Evolutionary conservation across 2,113 vertebrate species (phyloP), one percentile per base, ranked within the genome.

Genomic region (Ceyx melanurus): DNA sequence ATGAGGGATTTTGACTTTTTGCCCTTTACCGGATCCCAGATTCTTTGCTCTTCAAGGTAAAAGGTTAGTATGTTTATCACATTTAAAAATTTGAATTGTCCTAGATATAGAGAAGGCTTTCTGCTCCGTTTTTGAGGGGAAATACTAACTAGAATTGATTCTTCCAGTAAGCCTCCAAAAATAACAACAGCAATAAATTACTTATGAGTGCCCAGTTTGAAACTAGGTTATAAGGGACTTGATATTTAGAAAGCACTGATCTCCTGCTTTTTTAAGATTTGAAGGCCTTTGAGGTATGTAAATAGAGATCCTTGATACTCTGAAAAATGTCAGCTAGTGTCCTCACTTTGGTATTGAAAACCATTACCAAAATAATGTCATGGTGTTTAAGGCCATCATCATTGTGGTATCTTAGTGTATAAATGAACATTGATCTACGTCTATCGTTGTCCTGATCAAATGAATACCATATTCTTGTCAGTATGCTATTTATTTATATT

Each of bases 141-240:
- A 71, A 50, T 57, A 33, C 25, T 65, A 77, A 70, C 35, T 65
- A 42, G 37, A 66, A 61, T 72, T 57, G 67, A 50, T 72, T 66
- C 81, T 95, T 93, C 66, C 68, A 86, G 60, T 76, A 88, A 91
- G 33, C 48, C 67, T 91, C 66, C 48, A 74, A 90, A 90, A 95
- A 86, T 83, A 91, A 93, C 43, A 88, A 56, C 61, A 65, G 45
- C 16, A 43, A 78, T 95, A 61, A 95, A 84, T 93, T 87, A 67
- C 43, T 94, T 72, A 77, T 7, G 48, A 94, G n/a, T 71, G 80
- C 65, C 76, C 37, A 60, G 31, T 61, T 92, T 83, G 80, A 91
- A 94, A 80, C 58, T 33, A 33, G 15, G 3, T 88, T 91, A 40
- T 9, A 51, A 51, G 29, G 12, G 31, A 54, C 29, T 70, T 86